These are phyloP conservation scores for Scolanthus callimorphus DNA, from an alignment of 92 coral and sea anemone species.

Conservation along the genomic window DNA sequence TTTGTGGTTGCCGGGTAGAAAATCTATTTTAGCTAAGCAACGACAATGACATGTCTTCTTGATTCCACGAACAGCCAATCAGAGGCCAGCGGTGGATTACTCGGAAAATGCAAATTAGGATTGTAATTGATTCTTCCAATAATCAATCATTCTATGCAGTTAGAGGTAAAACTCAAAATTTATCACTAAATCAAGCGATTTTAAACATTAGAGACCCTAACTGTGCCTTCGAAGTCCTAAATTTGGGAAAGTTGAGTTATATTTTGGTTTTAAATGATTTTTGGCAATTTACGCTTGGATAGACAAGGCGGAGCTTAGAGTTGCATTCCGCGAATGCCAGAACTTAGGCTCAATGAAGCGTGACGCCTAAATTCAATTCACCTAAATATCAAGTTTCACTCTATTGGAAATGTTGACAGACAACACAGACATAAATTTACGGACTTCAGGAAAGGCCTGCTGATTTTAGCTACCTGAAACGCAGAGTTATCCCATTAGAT, in stretches of 20 bases:
- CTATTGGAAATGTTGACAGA: background rate
- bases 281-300: conserved; percentile 11
- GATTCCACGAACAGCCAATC: conserved; percentile 62
- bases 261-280: background rate
- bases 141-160: conserved; percentile 13
- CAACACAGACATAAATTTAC: background rate
- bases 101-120: conserved; percentile 48
- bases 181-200: too few species aligned
- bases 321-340: conserved; percentile 64
- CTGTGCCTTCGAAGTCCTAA: background rate
- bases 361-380: conserved; percentile 5
- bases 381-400: background rate
- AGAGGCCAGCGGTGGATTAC: conserved; percentile 51
- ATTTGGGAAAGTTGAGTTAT: background rate
- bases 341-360: conserved; percentile 45
- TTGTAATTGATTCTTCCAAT: conserved; percentile 6
- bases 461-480: background rate
- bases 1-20: conserved; percentile 97
- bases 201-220: background rate
- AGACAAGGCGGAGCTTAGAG: conserved; percentile 41
- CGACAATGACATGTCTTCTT: conserved; percentile 85
- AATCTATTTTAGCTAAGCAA: conserved; percentile 89
- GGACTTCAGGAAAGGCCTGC: conserved; percentile 13
- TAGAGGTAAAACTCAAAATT: too few species aligned
- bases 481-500: background rate